phyloP scores from a whole-genome alignment of 2,113 vertebrate genomes.

The Dasyornis broadbenti region DNA sequence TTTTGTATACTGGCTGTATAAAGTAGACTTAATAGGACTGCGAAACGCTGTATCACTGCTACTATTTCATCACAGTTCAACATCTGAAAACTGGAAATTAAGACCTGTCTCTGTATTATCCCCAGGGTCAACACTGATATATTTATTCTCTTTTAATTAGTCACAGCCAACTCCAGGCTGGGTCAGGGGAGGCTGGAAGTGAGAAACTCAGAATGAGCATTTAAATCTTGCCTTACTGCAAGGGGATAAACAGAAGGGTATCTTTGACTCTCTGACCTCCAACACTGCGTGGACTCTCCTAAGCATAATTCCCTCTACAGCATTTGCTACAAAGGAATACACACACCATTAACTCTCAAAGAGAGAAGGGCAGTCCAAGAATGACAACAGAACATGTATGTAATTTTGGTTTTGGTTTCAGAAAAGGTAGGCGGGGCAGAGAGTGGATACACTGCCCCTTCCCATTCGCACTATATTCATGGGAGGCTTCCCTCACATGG shows the following conservation, averaged over 20 bases:
- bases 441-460: neutral
- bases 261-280: neutral
- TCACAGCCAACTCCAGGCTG: neutral
- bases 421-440: neutral
- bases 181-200: neutral
- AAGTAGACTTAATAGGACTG: neutral
- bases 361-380: neutral
- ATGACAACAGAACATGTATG: neutral
- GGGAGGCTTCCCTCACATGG: neutral
- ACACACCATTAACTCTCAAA: neutral
- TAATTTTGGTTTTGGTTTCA: neutral
- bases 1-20: neutral
- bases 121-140: neutral
- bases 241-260: neutral
- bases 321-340: neutral
- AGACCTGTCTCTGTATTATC: neutral
- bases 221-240: neutral
- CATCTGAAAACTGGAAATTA: neutral
- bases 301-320: neutral
- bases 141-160: conserved; percentile 16
- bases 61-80: neutral
- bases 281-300: neutral
- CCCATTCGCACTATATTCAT: neutral
- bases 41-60: neutral
- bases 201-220: neutral